Evolutionary conservation across 1,140 invertebrate genomes (phyloP).

Genomic region (Dinothrombium tinctorium): DNA sequence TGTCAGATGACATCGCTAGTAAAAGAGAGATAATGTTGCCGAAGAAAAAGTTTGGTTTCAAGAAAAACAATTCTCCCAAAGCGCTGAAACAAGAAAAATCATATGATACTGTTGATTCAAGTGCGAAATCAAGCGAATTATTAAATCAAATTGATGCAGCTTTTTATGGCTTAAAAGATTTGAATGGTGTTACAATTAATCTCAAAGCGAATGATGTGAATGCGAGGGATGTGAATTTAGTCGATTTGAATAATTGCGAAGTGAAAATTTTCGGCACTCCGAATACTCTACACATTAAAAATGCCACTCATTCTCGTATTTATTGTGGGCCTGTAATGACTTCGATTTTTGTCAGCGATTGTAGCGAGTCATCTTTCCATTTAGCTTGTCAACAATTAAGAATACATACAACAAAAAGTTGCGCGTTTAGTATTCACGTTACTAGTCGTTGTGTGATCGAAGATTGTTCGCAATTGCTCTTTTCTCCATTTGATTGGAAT

Average conservation of each 20-base stretch:
- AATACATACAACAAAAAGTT: constrained; percentile 50
- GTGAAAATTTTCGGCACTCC: constrained; percentile 55
- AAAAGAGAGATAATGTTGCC: constrained; percentile 49
- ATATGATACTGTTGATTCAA: background rate
- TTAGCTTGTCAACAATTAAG: constrained; percentile 82
- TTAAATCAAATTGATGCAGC: too few relatives aligned
- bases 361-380: constrained; percentile 48
- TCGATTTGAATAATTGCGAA: constrained; percentile 45
- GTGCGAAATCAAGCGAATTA: background rate
- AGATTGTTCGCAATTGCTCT: constrained; percentile 48
- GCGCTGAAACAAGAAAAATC: background rate
- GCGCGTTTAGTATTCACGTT: constrained; percentile 68
- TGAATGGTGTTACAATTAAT: constrained; percentile 33
- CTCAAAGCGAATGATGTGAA: constrained; percentile 34
- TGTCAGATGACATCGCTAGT: constrained; percentile 42
- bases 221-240: constrained; percentile 55
- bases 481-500: constrained; percentile 59
- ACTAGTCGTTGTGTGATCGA: constrained; percentile 85
- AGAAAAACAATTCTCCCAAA: constrained; percentile 17
- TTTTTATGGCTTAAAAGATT: constrained; percentile 37
- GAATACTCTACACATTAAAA: constrained; percentile 60
- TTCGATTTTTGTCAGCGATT: constrained; percentile 69
- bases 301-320: constrained; percentile 43
- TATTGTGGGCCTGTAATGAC: constrained; percentile 57
- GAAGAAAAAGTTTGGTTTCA: constrained; percentile 81